Evolutionary conservation across 2,888 invertebrate genomes (phyloP), one percentile per base, ranked within the genome.

Genomic region (Eupithecia subfuscata): DNA sequence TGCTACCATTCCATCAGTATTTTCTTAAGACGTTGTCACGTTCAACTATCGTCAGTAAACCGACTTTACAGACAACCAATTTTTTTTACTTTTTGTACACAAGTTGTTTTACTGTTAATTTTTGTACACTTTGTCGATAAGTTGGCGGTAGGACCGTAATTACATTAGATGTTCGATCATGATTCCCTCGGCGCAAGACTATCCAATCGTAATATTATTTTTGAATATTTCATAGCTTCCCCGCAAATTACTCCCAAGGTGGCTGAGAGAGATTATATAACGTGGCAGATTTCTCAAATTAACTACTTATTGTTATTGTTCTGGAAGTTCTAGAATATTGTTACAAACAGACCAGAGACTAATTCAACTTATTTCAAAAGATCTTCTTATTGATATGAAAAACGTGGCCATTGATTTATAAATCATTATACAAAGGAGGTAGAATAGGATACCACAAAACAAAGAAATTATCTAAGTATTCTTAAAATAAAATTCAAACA

Each of bases 81-180:
- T 56, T 5, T 56, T 56, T 12, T 2, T 56, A 22, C 11, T 11
- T 56, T 5, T 56, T 56, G 30, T 30, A 30, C 63, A 4, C 18
- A 64, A 60, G 65, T 43, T 45, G 68, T 45, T 7, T 7, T 68
- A 40, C 68, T 68, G 68, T 43, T 25, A 45, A 43, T 64, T 34
- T 40, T 0, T 37, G 9, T 22, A 3, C n/a, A 68, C 40, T 68
- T 14, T 25, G 22, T 22, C 25, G 81, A 84, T 82, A 84, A 83
- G 79, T 83, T 83, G 78, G 81, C 56, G 83, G 78, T 65, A 7
- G 75, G 71, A 63, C 69, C 73, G 79, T 82, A 80, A 82, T 82
- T 76, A 79, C 78, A 79, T 82, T 80, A 79, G 77, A 73, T 78
- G 78, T 79, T 82, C 79, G 79, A 82, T 82, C 82, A 80, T 78